phyloP scores from a whole-genome alignment of 2,113 vertebrate species.

The Dicrurus megarhynchus region DNA sequence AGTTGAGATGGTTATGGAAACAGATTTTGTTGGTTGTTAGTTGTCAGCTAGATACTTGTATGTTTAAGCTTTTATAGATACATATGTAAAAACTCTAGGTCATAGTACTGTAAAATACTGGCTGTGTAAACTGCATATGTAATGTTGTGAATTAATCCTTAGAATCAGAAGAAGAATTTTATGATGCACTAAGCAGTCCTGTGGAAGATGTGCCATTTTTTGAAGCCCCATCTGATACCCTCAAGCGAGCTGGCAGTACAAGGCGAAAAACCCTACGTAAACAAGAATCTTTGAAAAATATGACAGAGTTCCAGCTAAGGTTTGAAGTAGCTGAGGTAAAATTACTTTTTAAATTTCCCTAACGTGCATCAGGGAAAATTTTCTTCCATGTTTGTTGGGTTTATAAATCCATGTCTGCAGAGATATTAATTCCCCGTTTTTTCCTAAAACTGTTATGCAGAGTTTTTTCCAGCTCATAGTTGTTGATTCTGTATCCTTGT shows the following conservation, averaged over 20 bases:
- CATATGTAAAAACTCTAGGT: not conserved
- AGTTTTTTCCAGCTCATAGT: not conserved
- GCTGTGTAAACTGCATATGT: not conserved
- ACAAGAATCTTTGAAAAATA: slow-evolving; percentile 84
- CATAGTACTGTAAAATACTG: not conserved
- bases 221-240: slow-evolving; percentile 63
- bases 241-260: slow-evolving; percentile 36
- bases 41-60: not conserved
- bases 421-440: not conserved
- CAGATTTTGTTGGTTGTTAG: not conserved
- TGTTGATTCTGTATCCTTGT: not conserved
- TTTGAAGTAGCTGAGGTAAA: slow-evolving; percentile 92
- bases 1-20: not conserved
- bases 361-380: not conserved
- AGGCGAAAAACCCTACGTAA: slow-evolving; percentile 70
- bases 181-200: slow-evolving; percentile 90
- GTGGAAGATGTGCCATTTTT: slow-evolving; percentile 81
- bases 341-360: not conserved
- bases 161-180: slow-evolving; percentile 95
- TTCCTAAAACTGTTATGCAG: not conserved
- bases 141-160: slow-evolving; percentile 38
- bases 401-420: not conserved
- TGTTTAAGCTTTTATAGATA: not conserved
- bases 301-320: slow-evolving; percentile 82
- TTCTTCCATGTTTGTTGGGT: not conserved